Percentiles rank a stretch among this genome's conserved stretches.
phyloP scores from a whole-genome alignment of 1,140 invertebrate species.

The Caligus rogercresseyi region DNA sequence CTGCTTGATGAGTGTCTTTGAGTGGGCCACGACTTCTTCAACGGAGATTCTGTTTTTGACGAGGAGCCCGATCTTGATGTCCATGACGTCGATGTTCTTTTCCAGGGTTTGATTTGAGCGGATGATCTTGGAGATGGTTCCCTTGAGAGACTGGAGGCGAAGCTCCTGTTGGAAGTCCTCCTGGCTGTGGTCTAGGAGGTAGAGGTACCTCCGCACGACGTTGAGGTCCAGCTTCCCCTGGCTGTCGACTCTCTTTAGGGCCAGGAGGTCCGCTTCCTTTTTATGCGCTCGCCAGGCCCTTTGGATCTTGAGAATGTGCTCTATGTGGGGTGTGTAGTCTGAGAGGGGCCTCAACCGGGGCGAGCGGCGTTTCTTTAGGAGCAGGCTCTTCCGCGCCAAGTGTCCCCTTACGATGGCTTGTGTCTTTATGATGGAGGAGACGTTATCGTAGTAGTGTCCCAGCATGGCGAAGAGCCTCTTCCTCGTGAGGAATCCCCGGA shows the following conservation, averaged over 20 bases:
- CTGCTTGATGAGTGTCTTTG: slow-evolving; percentile 1
- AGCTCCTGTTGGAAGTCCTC: slow-evolving; percentile 39
- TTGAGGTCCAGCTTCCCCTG: slow-evolving; percentile 45
- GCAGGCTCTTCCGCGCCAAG: slow-evolving; percentile 24
- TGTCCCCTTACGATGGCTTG: not conserved
- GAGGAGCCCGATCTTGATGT: slow-evolving; percentile 60
- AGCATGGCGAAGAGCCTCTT: slow-evolving; percentile 34
- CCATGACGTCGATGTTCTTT: slow-evolving; percentile 54
- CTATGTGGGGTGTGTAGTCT: slow-evolving; percentile 17
- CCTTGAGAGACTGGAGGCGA: slow-evolving; percentile 39
- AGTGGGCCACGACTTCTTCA: slow-evolving; percentile 28
- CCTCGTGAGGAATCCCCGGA: slow-evolving; percentile 43
- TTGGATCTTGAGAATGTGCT: slow-evolving; percentile 44
- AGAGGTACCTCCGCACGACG: slow-evolving; percentile 51
- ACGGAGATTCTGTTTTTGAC: slow-evolving; percentile 61
- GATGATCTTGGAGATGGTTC: slow-evolving; percentile 53
- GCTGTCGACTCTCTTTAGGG: slow-evolving; percentile 40
- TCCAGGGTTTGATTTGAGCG: slow-evolving; percentile 54
- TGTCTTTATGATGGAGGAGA: slow-evolving; percentile 33
- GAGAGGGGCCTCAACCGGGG: not conserved
- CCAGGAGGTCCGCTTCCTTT: slow-evolving; percentile 31
- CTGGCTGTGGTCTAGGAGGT: slow-evolving; percentile 48
- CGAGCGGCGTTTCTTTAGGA: not conserved
- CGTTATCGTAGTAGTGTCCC: slow-evolving; percentile 35
- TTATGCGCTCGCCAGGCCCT: slow-evolving; percentile 38